These are phyloP conservation scores for Spea hammondii DNA, from an alignment of 2,797 vertebrate genomes.

Conservation along the genomic window DNA sequence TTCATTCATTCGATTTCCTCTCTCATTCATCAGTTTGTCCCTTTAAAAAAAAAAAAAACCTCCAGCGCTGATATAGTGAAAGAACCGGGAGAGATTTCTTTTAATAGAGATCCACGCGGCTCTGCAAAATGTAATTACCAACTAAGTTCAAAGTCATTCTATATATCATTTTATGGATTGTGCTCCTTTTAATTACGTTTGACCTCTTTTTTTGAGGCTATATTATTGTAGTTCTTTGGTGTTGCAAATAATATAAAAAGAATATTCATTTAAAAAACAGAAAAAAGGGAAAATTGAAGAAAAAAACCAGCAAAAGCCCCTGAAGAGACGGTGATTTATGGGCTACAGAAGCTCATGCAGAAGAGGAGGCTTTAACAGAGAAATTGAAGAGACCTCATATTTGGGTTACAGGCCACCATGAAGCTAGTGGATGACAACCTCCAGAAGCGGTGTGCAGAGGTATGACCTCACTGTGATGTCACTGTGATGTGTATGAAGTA, in stretches of 20 bases:
- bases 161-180: constrained; percentile 71
- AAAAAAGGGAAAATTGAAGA: constrained; percentile 55
- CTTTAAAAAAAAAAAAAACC: too few relatives aligned
- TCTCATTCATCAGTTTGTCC: too few relatives aligned
- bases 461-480: too few relatives aligned
- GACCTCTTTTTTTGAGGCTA: constrained; percentile 49
- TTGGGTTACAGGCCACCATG: too few relatives aligned
- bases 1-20: too few relatives aligned
- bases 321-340: constrained; percentile 69
- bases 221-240: constrained; percentile 59
- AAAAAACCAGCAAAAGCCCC: constrained; percentile 62
- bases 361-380: constrained; percentile 59
- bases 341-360: constrained; percentile 60
- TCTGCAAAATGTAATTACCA: constrained; percentile 71
- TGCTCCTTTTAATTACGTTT: constrained; percentile 70
- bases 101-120: constrained; percentile 60
- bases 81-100: background rate
- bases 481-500: too few relatives aligned
- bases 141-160: constrained; percentile 70
- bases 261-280: constrained; percentile 66
- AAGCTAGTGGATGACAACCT: too few relatives aligned
- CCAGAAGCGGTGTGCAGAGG: too few relatives aligned
- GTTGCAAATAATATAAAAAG: constrained; percentile 65
- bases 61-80: background rate
- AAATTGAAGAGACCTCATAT: background rate